Conservation (phyloP, 2,797 vertebrate species). For the Molossus alvarezi region DNA sequence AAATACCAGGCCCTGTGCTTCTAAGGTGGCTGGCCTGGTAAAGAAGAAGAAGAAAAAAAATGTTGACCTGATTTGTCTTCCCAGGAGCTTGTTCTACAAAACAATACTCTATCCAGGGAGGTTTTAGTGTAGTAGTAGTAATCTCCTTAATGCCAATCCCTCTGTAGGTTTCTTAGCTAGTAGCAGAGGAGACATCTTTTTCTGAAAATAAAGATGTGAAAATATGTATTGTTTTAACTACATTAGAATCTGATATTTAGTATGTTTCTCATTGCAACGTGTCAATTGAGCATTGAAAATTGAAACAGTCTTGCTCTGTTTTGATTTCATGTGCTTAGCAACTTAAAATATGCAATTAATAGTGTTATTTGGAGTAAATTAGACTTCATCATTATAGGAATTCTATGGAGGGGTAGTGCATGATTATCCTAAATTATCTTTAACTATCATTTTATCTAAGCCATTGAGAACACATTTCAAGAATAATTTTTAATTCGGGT, state of each 20-base stretch:
- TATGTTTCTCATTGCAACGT: not conserved
- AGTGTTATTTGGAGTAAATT: not conserved
- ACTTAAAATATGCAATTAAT: not conserved
- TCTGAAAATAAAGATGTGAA: constrained; percentile 23
- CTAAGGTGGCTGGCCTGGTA: not conserved
- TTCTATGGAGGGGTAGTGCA: not conserved
- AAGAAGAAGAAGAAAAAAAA: not conserved
- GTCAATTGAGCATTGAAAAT: not conserved
- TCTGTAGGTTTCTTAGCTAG: not conserved
- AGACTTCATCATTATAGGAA: not conserved
- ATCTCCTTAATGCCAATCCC: not conserved
- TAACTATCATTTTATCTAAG: constrained; percentile 64
- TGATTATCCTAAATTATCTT: constrained; percentile 50
- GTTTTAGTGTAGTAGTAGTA: not conserved
- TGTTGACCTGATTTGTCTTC: not conserved
- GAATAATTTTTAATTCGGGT: constrained; percentile 58
- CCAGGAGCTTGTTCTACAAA: not conserved
- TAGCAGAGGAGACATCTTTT: not conserved
- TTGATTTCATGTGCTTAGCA: constrained; percentile 35
- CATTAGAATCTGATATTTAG: not conserved
- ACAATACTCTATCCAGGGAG: not conserved
- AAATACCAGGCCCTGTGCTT: not conserved
- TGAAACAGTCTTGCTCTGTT: not conserved
- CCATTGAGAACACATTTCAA: constrained; percentile 37
- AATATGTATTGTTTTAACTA: not conserved